Percentiles rank a stretch among this genome's conserved stretches.
These are phyloP conservation scores for Erpobdella octoculata DNA, from an alignment of 2,888 invertebrate species.

Conservation along the genomic window DNA sequence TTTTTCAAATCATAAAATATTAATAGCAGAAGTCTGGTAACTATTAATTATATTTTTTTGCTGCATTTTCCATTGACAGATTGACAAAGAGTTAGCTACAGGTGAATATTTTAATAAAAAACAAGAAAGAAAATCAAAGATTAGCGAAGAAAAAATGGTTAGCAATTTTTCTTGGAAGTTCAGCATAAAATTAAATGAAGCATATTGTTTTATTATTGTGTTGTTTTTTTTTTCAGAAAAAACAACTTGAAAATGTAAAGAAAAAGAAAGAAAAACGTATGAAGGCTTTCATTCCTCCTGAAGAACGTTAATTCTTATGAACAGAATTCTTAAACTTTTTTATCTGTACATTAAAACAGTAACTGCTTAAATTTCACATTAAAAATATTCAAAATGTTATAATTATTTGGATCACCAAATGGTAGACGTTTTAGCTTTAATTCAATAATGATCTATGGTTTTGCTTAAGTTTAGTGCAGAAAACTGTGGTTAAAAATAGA, in stretches of 20 bases:
- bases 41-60: no score
- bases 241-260: slow-evolving; percentile 16
- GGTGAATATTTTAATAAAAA: slow-evolving; percentile 90
- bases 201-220: background rate
- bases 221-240: slow-evolving; percentile 14
- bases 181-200: background rate
- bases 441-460: no score
- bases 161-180: slow-evolving; percentile 22
- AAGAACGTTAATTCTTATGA: slow-evolving; percentile 9
- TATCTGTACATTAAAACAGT: background rate
- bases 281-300: slow-evolving; percentile 22
- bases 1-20: no score
- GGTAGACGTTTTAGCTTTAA: no score
- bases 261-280: slow-evolving; percentile 18
- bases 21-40: no score
- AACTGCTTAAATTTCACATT: no score
- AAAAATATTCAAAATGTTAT: no score
- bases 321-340: background rate
- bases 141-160: slow-evolving; percentile 68
- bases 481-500: no score
- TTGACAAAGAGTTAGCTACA: slow-evolving; percentile 82
- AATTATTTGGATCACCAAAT: no score
- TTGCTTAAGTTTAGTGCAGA: no score
- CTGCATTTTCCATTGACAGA: slow-evolving; percentile 48
- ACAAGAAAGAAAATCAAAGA: slow-evolving; percentile 60